A percentile compares a stretch with the other conserved stretches of the same genome.
phyloP scores from a whole-genome alignment of 64 coral and sea anemone genomes.

The Montipora cactus region DNA sequence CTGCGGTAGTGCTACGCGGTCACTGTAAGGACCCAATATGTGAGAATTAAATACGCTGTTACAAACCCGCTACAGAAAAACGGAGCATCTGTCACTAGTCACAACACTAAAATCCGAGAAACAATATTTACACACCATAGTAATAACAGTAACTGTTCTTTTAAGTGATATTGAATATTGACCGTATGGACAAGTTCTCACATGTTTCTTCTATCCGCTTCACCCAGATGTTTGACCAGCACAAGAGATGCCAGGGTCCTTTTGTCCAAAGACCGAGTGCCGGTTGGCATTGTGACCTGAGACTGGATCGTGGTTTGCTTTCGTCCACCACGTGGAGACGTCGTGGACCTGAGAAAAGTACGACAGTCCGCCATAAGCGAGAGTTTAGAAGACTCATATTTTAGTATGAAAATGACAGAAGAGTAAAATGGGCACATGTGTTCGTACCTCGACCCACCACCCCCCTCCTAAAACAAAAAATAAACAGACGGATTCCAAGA shows the following conservation, averaged over 20 bases:
- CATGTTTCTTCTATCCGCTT: constrained; percentile 66
- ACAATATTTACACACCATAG: no score
- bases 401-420: no score
- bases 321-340: constrained; percentile 60
- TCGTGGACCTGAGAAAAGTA: constrained; percentile 38
- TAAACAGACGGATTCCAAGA: no score
- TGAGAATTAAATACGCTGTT: neutral
- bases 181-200: neutral
- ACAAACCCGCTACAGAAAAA: neutral
- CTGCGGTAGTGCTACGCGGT: constrained; percentile 28
- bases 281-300: constrained; percentile 79
- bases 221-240: constrained; percentile 88
- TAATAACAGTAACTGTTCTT: no score
- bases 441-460: no score
- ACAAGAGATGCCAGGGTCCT: constrained; percentile 89
- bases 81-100: neutral
- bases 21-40: constrained; percentile 8
- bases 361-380: no score
- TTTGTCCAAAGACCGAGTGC: constrained; percentile 88
- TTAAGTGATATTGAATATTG: no score
- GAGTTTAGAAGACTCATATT: no score
- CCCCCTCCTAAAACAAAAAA: no score
- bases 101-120: no score
- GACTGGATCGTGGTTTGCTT: constrained; percentile 53
- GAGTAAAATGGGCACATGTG: no score